phyloP scores from a whole-genome alignment of 2,113 vertebrate genomes.

The Megalops atlanticus region DNA sequence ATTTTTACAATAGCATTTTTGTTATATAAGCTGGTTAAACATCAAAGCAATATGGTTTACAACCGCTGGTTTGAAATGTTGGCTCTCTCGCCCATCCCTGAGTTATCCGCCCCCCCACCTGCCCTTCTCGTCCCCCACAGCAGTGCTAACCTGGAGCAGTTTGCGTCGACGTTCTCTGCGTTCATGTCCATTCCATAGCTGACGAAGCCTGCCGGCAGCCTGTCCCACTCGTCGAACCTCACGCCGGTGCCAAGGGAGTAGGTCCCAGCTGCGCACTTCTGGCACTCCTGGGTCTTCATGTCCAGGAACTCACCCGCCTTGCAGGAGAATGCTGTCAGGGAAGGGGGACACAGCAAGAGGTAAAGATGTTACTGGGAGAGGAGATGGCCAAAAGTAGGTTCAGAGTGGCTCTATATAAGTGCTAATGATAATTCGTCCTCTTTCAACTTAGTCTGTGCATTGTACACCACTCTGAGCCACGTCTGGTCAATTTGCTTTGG shows the following conservation, averaged over 20 bases:
- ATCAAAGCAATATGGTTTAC: too few species aligned
- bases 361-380: neutral
- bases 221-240: slow-evolving; percentile 90
- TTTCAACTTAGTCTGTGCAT: too few species aligned
- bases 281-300: slow-evolving; percentile 87
- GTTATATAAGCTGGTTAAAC: too few species aligned
- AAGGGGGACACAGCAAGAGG: neutral
- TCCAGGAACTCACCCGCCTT: slow-evolving; percentile 88
- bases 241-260: slow-evolving; percentile 88
- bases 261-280: slow-evolving; percentile 80
- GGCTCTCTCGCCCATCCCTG: too few species aligned
- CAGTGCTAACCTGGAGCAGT: slow-evolving; percentile 83
- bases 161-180: slow-evolving; percentile 45
- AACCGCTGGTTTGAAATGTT: too few species aligned
- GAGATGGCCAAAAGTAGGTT: neutral
- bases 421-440: too few species aligned
- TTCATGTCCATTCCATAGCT: slow-evolving; percentile 75
- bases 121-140: neutral
- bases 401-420: too few species aligned
- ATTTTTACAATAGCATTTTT: too few species aligned
- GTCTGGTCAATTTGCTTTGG: too few species aligned
- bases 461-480: too few species aligned
- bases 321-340: slow-evolving; percentile 85
- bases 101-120: neutral
- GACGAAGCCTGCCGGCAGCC: slow-evolving; percentile 83